Evolutionary conservation across 2,797 vertebrate species (phyloP), one percentile per base, ranked within the genome.

Genomic region (Masticophis lateralis): DNA sequence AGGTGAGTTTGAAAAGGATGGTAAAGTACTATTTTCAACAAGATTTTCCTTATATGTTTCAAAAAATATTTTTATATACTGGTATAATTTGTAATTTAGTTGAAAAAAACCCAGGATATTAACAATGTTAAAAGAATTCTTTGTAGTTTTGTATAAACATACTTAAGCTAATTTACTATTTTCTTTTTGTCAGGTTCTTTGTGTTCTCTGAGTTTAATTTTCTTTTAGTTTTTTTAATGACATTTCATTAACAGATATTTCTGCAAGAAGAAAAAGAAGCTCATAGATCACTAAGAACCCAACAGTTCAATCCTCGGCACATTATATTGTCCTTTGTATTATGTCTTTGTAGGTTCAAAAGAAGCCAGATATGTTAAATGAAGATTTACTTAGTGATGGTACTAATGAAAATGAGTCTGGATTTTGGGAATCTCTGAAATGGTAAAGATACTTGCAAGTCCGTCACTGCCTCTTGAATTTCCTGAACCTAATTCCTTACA

Each of bases 401-500:
- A 98, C 97, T 1, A 98, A 95, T 93, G 99, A 99, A 92, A 98
- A 98, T 3, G 99, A 99, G 92, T 97, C 98, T 1, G 99, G 99
- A 95, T 99, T 99, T 97, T 99, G 99, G 99, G 98, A 98, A 61
- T 99, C 99, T 93, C 98, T 99, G 92, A 98, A 98, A 97, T 98
- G 99, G 99, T 99, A 97, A 95, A 92, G 86, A 2, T 25, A 53
- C 43, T 88, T 91, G 14, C 25, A 37, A 83, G 1, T 90, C 94
- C 59, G 91, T 0, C 63, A 74, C 25, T 92, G 87, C 87, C 86
- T 8, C 86, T n/a, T 69, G 87, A n/a, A 18, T 94, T 14, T 90
- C 43, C 90, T 94, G 47, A 94, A 93, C 92, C 2, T 93, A 86
- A 60, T 86, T 69, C 0, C 61, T 92, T 59, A 3, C 89, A 86